Base-by-base conservation (phyloP, 2,113 vertebrate genomes). In the Centropus unirufus region DNA sequence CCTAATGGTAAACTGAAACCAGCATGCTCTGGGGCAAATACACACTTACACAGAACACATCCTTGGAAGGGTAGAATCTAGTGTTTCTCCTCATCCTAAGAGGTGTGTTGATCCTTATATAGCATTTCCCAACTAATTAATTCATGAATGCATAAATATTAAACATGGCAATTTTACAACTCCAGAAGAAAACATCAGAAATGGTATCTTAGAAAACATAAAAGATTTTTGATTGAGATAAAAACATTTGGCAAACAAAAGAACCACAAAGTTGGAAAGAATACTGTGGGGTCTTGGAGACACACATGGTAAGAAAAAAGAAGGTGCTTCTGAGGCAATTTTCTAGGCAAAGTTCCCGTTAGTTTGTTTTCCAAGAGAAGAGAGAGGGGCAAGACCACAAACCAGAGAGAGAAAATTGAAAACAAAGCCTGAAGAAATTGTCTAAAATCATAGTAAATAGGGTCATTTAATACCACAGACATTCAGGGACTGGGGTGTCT, bases 111-210 rank as follows among this genome's bases (percentile, higher is more conserved):
- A 87, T 78, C 73, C 79, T 94, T 64, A 86, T n/a, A 81, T 46
- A 86, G 90, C 62, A 91, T 88, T 95, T 81, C 36, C 24, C 34
- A 88, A 54, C 94, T 96, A 96, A 96, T 96, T 95, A 96, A 96
- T 96, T 97, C 82, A 96, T 95, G 85, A 96, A 82, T 54, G 40
- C 61, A 94, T 95, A 96, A 97, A 96, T 97, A 97, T 96, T 96
- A 95, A 95, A 95, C 61, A n/a, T 58, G 58, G 58, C 64, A 90
- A 82, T 92, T 92, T 87, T 90, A 83, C 73, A 82, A 93, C 79
- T 95, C 91, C 58, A 61, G 29, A 94, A 83, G 40, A 94, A 95
- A 95, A 96, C 91, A 95, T 93, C 73, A 91, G 90, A 92, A 96
- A 88, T 6, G 1, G 29, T 69, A 55, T 83, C 85, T 88, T 82